These are phyloP conservation scores for Thelaira solivaga DNA, from an alignment of 2,888 invertebrate genomes.

Conservation along the genomic window DNA sequence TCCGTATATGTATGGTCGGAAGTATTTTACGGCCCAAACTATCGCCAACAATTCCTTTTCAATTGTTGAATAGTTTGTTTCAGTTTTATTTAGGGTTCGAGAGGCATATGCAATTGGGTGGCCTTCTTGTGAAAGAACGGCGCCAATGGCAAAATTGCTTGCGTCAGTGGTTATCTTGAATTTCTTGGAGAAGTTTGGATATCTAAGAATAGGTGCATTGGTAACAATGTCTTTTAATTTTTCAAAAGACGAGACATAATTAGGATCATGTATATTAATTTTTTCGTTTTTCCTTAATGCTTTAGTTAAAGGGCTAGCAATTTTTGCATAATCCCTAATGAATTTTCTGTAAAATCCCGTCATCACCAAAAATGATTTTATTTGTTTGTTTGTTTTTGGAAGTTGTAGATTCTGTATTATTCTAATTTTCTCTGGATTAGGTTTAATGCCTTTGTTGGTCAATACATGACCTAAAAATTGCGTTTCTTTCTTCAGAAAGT, in stretches of 20 bases:
- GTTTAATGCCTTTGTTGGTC: slow-evolving; percentile 2
- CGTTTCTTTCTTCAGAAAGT: background rate
- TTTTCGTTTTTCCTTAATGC: background rate
- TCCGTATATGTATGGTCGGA: slow-evolving; percentile 22
- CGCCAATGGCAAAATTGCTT: slow-evolving; percentile 25
- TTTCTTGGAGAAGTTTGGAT: too few relatives aligned
- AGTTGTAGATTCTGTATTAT: too few relatives aligned
- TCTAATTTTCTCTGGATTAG: too few relatives aligned
- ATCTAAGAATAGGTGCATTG: too few relatives aligned
- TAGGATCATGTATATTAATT: background rate
- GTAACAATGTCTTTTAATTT: too few relatives aligned
- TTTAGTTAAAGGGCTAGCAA: background rate
- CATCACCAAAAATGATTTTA: background rate
- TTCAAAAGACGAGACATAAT: background rate
- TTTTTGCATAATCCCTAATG: too few relatives aligned
- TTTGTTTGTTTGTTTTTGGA: slow-evolving; percentile 1
- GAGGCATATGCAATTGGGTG: slow-evolving; percentile 34
- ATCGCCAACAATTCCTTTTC: slow-evolving; percentile 39
- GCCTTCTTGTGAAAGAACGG: slow-evolving; percentile 17
- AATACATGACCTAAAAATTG: background rate
- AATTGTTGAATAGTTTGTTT: slow-evolving; percentile 9
- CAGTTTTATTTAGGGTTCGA: slow-evolving; percentile 5
- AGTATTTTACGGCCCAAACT: slow-evolving; percentile 25
- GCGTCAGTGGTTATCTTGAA: background rate
- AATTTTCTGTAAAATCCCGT: background rate